These are phyloP conservation scores for Seriola aureovittata DNA, from an alignment of 2,113 vertebrate species.

Conservation along the genomic window DNA sequence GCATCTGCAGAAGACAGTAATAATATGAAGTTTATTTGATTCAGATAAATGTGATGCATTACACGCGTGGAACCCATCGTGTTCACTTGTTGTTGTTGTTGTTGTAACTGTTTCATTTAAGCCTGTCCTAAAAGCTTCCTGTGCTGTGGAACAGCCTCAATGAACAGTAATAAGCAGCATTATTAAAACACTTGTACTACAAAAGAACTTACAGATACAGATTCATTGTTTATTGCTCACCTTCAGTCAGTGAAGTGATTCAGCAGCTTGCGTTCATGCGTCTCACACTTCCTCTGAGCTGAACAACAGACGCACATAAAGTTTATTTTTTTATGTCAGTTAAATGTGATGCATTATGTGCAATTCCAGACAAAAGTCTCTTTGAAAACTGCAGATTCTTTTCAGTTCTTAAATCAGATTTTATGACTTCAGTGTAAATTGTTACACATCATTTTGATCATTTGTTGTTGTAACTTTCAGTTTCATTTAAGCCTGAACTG, in stretches of 20 bases:
- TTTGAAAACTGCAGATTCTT: no score
- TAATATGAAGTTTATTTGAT: neutral
- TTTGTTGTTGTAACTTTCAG: no score
- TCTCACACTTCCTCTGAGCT: neutral
- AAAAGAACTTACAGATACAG: neutral
- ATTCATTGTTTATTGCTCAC: constrained; percentile 25
- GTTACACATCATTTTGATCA: no score
- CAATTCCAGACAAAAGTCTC: no score
- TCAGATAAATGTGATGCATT: neutral
- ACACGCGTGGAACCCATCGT: no score
- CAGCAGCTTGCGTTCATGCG: neutral
- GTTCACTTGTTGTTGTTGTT: neutral
- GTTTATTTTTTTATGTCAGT: no score
- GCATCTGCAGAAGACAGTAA: constrained; percentile 70
- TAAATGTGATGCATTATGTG: no score
- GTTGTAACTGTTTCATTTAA: constrained; percentile 2
- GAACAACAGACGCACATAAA: neutral
- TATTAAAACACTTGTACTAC: neutral
- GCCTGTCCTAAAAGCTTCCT: neutral
- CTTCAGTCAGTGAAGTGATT: constrained; percentile 8
- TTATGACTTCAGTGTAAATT: no score
- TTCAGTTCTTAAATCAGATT: no score
- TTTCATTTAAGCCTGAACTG: no score
- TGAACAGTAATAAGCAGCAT: neutral
- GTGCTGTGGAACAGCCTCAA: neutral